Conservation (phyloP, 1,140 invertebrate species). For the Pseudomyrmex dendroicus region DNA sequence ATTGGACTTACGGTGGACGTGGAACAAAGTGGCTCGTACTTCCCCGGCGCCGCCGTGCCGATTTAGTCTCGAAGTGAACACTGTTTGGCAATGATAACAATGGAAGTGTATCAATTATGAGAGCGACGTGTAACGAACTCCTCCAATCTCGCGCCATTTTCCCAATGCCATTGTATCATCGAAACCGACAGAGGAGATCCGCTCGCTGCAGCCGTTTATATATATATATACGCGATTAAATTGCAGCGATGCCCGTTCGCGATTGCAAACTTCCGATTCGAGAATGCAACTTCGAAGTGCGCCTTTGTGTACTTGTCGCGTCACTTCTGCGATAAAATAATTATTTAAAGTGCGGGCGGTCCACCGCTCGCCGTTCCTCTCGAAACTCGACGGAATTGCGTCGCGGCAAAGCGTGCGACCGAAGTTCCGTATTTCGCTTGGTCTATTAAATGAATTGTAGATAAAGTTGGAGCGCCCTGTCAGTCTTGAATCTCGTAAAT, state of each 20-base stretch:
- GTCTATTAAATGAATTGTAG: conserved; percentile 16
- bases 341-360: conserved; percentile 13
- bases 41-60: conserved; percentile 8
- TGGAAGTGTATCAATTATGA: conserved; percentile 53
- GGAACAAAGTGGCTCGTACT: conserved; percentile 37
- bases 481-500: background rate
- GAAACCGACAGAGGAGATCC: conserved; percentile 33
- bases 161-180: conserved; percentile 47
- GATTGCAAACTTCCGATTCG: conserved; percentile 9
- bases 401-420: too few species aligned
- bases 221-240: conserved; percentile 48
- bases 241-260: background rate
- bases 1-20: conserved; percentile 57
- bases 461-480: background rate
- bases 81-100: conserved; percentile 43
- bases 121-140: conserved; percentile 25
- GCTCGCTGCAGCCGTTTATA: conserved; percentile 2
- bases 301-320: conserved; percentile 21
- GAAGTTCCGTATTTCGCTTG: background rate
- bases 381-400: conserved; percentile 31
- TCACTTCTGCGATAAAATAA: conserved; percentile 7
- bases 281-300: conserved; percentile 6
- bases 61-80: conserved; percentile 21
- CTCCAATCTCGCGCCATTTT: background rate
- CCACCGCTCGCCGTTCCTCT: background rate